A percentile compares a stretch with the other conserved stretches of the same genome.
phyloP scores from a whole-genome alignment of 64 coral and sea anemone genomes.

The Porites australiensis region DNA sequence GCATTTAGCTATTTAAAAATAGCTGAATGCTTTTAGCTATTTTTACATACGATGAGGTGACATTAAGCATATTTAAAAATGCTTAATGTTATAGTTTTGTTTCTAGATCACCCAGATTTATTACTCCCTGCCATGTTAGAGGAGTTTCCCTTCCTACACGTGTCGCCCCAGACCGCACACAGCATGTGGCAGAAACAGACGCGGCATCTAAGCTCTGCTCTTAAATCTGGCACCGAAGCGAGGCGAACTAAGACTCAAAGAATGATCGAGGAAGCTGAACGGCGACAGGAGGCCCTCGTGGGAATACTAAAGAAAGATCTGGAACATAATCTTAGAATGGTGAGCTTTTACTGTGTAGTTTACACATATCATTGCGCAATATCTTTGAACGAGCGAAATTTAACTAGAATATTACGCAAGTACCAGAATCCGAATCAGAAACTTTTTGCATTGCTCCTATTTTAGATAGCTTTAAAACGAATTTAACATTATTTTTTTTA shows the following conservation, averaged over 20 bases:
- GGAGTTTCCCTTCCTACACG: constrained; percentile 97
- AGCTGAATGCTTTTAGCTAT: too few relatives aligned
- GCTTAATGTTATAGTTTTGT: background rate
- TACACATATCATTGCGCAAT: background rate
- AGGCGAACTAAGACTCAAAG: constrained; percentile 85
- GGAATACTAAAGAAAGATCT: constrained; percentile 95
- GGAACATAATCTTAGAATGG: constrained; percentile 98
- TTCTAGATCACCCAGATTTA: constrained; percentile 69
- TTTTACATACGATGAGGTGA: too few relatives aligned
- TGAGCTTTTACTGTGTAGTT: background rate
- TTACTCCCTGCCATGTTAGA: constrained; percentile 92
- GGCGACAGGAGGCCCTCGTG: constrained; percentile 79
- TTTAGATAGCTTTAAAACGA: too few relatives aligned
- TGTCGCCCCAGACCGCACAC: constrained; percentile 95
- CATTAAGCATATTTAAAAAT: background rate
- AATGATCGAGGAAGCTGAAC: constrained; percentile 91
- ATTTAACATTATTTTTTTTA: too few relatives aligned
- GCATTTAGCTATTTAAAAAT: too few relatives aligned
- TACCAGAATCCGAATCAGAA: too few relatives aligned
- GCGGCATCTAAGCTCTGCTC: constrained; percentile 69
- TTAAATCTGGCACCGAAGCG: constrained; percentile 65
- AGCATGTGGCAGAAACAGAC: constrained; percentile 93
- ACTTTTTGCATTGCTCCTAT: too few relatives aligned
- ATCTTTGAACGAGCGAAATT: background rate
- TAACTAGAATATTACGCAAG: too few relatives aligned